Evolutionary conservation across 2,888 invertebrate species (phyloP).

Genomic region (Stratiomys singularior): DNA sequence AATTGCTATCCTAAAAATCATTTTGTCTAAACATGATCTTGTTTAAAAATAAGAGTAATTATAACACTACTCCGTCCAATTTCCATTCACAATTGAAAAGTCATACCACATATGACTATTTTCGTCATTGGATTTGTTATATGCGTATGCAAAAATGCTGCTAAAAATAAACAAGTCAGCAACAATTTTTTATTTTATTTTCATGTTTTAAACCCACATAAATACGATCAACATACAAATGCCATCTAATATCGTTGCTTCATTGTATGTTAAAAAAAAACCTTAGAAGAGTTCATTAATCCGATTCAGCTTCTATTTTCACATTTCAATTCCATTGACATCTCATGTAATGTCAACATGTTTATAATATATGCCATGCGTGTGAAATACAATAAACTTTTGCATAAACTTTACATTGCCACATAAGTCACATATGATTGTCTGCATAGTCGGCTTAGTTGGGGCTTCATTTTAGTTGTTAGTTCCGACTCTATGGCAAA

Average conservation of each 20-base stretch:
- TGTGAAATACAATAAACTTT: background rate
- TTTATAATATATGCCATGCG: background rate
- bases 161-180: too few species aligned
- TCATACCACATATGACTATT: too few species aligned
- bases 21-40: too few species aligned
- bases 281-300: conserved; percentile 4
- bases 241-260: too few species aligned
- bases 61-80: background rate
- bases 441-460: background rate
- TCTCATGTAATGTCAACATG: conserved; percentile 11
- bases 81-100: background rate
- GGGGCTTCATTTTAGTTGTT: background rate
- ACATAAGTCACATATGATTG: background rate
- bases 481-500: background rate
- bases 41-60: too few species aligned
- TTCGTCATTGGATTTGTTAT: too few species aligned
- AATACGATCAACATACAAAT: too few species aligned
- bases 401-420: background rate
- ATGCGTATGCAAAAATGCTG: too few species aligned
- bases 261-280: background rate
- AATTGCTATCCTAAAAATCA: too few species aligned
- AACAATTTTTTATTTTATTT: too few species aligned
- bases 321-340: conserved; percentile 9
- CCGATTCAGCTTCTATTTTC: conserved; percentile 1
- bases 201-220: too few species aligned